A percentile compares a stretch with the other conserved stretches of the same genome.
These are phyloP conservation scores for Hylaeus anthracinus DNA, from an alignment of 1,140 invertebrate genomes.

Conservation along the genomic window DNA sequence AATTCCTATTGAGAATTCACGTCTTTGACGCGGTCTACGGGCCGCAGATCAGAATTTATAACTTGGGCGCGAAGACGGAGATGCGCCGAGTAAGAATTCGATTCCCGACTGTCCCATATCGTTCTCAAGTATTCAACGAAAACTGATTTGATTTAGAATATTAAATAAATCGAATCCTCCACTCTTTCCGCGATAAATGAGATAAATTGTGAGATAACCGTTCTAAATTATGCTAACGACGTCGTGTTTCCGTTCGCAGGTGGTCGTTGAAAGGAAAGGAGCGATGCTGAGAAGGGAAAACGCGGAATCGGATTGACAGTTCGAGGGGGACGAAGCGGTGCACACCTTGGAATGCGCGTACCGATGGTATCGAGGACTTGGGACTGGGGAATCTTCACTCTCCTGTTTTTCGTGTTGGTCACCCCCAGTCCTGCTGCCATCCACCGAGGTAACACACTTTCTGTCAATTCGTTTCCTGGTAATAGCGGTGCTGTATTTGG, in stretches of 20 bases:
- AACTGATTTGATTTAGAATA: too few relatives aligned
- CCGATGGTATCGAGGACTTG: slow-evolving; percentile 64
- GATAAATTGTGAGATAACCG: too few relatives aligned
- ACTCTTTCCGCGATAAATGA: too few relatives aligned
- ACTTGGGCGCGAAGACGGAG: not conserved
- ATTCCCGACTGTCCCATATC: not conserved
- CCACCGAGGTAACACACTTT: slow-evolving; percentile 73
- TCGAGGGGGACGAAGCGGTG: slow-evolving; percentile 20
- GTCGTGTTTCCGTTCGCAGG: slow-evolving; percentile 47
- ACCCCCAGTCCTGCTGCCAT: slow-evolving; percentile 77
- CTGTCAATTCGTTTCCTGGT: not conserved
- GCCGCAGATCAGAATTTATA: not conserved
- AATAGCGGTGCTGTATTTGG: not conserved
- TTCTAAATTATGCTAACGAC: not conserved
- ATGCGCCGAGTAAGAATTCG: not conserved
- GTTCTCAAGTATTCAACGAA: too few relatives aligned
- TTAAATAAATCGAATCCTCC: too few relatives aligned
- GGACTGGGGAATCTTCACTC: slow-evolving; percentile 75
- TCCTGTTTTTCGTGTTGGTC: slow-evolving; percentile 74
- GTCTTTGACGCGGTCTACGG: not conserved
- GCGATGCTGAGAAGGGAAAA: slow-evolving; percentile 69
- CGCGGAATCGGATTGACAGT: slow-evolving; percentile 69
- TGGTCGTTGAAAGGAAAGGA: slow-evolving; percentile 62
- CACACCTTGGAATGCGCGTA: slow-evolving; percentile 66
- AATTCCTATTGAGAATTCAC: slow-evolving; percentile 28